phyloP scores from a whole-genome alignment of 2,113 vertebrate genomes.

The Rallus limicola region DNA sequence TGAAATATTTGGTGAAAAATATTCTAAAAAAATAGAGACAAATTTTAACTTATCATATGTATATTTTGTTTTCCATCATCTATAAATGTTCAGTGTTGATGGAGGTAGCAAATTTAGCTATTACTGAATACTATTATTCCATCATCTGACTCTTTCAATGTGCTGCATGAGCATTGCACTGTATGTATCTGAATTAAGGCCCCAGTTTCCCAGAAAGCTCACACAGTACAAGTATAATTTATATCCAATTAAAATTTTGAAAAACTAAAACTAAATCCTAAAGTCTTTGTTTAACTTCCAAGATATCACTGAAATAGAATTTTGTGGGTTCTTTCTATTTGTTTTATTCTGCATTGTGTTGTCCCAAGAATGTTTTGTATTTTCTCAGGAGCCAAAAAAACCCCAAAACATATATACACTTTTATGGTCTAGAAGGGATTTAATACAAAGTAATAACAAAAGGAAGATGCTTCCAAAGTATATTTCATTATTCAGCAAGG shows the following conservation, averaged over 20 bases:
- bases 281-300: constrained; percentile 31
- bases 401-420: background rate
- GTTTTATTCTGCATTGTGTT: constrained; percentile 39
- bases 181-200: constrained; percentile 21
- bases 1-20: constrained; percentile 48
- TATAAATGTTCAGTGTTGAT: constrained; percentile 11
- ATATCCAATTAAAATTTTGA: constrained; percentile 57
- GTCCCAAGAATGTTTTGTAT: constrained; percentile 12
- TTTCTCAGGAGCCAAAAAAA: constrained; percentile 21
- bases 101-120: constrained; percentile 22
- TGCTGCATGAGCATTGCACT: background rate
- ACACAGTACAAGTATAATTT: background rate
- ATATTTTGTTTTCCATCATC: constrained; percentile 13
- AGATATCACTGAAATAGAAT: constrained; percentile 30
- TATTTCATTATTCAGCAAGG: background rate
- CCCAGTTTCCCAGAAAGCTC: constrained; percentile 46
- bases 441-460: constrained; percentile 18
- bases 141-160: constrained; percentile 39
- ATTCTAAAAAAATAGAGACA: constrained; percentile 13
- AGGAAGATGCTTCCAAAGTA: background rate
- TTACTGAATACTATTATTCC: constrained; percentile 20
- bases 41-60: constrained; percentile 32
- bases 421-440: constrained; percentile 5
- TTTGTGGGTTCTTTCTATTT: constrained; percentile 38
- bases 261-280: constrained; percentile 44